Evolutionary conservation across 2,888 invertebrate species (phyloP), one percentile per base, ranked within the genome.

Genomic region (Arctia plantaginis): DNA sequence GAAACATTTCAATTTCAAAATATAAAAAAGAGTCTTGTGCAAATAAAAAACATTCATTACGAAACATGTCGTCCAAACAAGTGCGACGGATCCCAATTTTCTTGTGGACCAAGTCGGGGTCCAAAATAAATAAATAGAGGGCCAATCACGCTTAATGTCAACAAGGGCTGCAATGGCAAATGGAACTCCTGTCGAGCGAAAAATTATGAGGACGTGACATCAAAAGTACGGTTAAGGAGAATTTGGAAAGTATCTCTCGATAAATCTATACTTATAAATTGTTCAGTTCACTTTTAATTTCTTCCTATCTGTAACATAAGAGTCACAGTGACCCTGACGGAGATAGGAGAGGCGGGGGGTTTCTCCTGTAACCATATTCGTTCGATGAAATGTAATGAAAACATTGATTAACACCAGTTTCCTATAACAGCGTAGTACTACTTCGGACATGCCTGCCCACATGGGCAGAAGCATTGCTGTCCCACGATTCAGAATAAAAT

Each of bases 31-130:
- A 70, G 35, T 67, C 23, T 69, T 30, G 44, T 69, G 71, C 77
- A 84, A 85, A 84, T 84, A 85, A 76, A 51, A 84, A 85, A 83
- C 76, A 82, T 83, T 86, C 83, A 86, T 86, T 86, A 86, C 72
- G 79, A 79, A 86, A 85, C 78, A 81, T 81, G 78, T 82, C 82
- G 77, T 66, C 80, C 82, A 81, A 85, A 85, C 79, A 83, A 79
- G 76, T 74, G 71, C 72, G 77, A 76, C 73, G 80, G 79, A 66
- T 79, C 82, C 80, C 86, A 86, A 85, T 86, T 85, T 86, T 86
- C 85, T 86, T 82, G 81, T 75, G 81, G 86, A 78, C 80, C 69
- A 76, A 78, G 73, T 67, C 66, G 73, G 73, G 82, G 82, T 80
- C 86, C 83, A 83, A 82, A 85, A 82, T 85, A 85, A 85, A 85